These are phyloP conservation scores for Numida meleagris DNA, from an alignment of 2,113 vertebrate species.

Conservation along the genomic window DNA sequence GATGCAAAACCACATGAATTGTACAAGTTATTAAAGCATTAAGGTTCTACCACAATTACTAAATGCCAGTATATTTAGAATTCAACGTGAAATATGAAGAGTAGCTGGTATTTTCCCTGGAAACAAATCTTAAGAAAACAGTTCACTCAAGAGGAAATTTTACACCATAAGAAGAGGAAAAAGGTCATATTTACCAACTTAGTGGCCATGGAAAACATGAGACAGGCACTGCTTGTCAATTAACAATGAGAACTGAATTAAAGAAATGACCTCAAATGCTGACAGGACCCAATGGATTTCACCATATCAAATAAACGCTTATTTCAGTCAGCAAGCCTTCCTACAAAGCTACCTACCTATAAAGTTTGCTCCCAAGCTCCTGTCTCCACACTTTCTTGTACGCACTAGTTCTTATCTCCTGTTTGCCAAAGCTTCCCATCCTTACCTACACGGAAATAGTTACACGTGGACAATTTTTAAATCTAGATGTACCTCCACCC, in stretches of 20 bases:
- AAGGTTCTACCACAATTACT: background rate
- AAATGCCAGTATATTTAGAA: background rate
- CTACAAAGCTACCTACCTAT: background rate
- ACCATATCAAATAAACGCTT: background rate
- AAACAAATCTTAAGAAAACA: background rate
- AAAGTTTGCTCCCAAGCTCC: background rate
- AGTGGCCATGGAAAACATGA: background rate
- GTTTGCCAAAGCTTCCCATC: background rate
- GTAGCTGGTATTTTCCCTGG: background rate
- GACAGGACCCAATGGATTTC: background rate
- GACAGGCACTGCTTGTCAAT: fast-evolving
- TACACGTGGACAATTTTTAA: background rate
- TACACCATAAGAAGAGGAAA: background rate
- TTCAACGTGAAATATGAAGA: background rate
- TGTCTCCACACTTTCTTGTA: background rate
- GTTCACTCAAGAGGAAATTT: background rate
- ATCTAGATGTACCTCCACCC: background rate
- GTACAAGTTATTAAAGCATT: background rate
- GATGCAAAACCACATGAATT: background rate
- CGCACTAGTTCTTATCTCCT: fast-evolving
- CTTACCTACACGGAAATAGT: fast-evolving
- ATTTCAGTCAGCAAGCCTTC: background rate
- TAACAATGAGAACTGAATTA: background rate
- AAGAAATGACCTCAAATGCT: background rate
- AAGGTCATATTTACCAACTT: background rate